Evolutionary conservation across 2,888 invertebrate species (phyloP), one percentile per base, ranked within the genome.

Genomic region (Melinopterus prodromus): DNA sequence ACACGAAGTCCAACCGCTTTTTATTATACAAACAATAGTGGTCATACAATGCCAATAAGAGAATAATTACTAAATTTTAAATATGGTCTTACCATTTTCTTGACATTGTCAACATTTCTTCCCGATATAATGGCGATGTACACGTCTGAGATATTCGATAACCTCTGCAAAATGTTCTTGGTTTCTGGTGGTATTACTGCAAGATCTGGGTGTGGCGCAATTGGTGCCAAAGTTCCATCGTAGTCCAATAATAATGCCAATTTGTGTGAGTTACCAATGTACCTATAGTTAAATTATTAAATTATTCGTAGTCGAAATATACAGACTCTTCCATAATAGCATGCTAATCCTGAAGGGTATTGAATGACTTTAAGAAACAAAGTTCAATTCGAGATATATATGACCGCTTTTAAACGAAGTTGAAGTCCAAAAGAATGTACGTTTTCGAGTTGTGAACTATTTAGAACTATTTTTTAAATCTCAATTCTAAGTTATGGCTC

Each of bases 41-140:
- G n/a, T n/a, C n/a, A n/a, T n/a, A n/a, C n/a, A n/a, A n/a, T n/a
- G n/a, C n/a, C n/a, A n/a, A n/a, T 26, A 26, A 26, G 26, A 26
- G 3, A 1, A 26, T 26, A 26, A 26, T 26, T 3, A 2, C 26
- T 2, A 26, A 26, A 36, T 74, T 74, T 74, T 74, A n/a, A 74
- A 36, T 15, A 75, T 35, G 37, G 16, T 16, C 14, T 90, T 82
- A 93, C 97, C 97, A 97, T 97, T 84, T 95, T 92, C 87, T 95
- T 96, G 0, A 97, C 96, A 87, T 97, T 97, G 84, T 96, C 94
- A 3, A 97, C 97, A 86, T 95, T 96, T 81, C 97, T 91, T 3
- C 97, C 97, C 0, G 97, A 97, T 76, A 97, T 93, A 84, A 97
- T 94, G 35, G 97, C 95, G 83, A 97, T 96, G 88, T 96, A 96